These are phyloP conservation scores for Tyrannus savana DNA, from an alignment of 2,113 vertebrate species.

Conservation along the genomic window DNA sequence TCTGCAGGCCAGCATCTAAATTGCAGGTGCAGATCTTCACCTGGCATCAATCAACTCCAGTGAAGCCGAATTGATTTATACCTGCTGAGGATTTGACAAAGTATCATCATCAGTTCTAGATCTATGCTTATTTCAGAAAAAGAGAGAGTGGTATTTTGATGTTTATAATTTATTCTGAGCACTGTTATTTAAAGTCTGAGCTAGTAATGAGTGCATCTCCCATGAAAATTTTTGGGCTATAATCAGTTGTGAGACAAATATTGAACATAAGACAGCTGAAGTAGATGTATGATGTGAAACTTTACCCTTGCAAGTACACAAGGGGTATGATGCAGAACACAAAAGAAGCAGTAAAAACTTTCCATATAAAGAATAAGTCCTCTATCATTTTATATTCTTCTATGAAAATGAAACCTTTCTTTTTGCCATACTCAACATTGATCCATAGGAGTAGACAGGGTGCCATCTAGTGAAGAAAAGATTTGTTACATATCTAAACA, in stretches of 20 bases:
- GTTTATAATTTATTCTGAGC: not conserved
- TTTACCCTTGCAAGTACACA: not conserved
- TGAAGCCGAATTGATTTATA: slow-evolving; percentile 27
- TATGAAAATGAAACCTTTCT: not conserved
- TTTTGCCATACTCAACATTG: not conserved
- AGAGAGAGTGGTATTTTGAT: not conserved
- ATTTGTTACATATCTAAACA: not conserved
- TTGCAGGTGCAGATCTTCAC: slow-evolving; percentile 32
- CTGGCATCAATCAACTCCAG: not conserved
- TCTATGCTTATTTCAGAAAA: not conserved
- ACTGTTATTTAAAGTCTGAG: not conserved
- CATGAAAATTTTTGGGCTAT: not conserved
- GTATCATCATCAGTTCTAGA: not conserved
- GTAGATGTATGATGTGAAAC: not conserved
- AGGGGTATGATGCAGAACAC: not conserved
- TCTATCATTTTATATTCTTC: not conserved
- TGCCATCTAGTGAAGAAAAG: slow-evolving; percentile 43
- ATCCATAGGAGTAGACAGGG: not conserved
- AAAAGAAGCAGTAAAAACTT: not conserved
- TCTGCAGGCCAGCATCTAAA: slow-evolving; percentile 34
- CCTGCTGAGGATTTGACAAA: not conserved
- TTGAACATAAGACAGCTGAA: not conserved
- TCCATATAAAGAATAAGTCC: not conserved
- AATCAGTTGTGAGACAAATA: not conserved
- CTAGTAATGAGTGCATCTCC: not conserved